Percentiles rank a stretch among this genome's conserved stretches.
These are phyloP conservation scores for Liasis olivaceus DNA, from an alignment of 2,797 vertebrate genomes.

Conservation along the genomic window DNA sequence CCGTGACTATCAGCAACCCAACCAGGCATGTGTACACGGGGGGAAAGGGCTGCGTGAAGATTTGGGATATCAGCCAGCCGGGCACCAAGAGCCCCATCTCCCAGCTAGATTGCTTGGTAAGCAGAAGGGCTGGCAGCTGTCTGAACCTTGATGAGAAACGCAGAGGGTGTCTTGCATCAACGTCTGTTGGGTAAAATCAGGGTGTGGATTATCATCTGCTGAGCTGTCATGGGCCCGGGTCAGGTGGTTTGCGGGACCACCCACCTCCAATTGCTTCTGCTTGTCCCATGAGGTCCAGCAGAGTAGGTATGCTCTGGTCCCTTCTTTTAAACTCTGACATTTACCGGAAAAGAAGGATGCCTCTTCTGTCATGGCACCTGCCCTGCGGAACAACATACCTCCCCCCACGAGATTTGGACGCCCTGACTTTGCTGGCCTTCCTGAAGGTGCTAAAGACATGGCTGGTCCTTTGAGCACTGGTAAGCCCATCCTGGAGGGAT, in stretches of 20 bases:
- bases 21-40: constrained; percentile 95
- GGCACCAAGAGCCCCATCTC: constrained; percentile 97
- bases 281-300: background rate
- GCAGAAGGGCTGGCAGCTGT: background rate
- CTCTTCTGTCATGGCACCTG: too few species aligned
- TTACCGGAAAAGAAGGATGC: background rate
- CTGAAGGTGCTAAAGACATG: background rate
- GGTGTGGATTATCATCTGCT: background rate
- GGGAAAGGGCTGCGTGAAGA: constrained; percentile 96
- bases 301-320: background rate
- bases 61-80: constrained; percentile 98
- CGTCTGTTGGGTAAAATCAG: background rate
- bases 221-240: background rate
- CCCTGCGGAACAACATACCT: too few species aligned
- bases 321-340: background rate
- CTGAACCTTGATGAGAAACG: background rate
- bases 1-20: constrained; percentile 96
- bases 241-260: background rate
- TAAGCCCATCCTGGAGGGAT: background rate
- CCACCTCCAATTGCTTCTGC: background rate
- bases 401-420: background rate
- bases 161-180: background rate
- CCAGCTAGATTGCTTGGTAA: constrained; percentile 95
- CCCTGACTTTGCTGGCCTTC: background rate
- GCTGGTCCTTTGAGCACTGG: background rate